Conservation (phyloP, 2,888 invertebrate species). For the Hyposoter didymator region DNA sequence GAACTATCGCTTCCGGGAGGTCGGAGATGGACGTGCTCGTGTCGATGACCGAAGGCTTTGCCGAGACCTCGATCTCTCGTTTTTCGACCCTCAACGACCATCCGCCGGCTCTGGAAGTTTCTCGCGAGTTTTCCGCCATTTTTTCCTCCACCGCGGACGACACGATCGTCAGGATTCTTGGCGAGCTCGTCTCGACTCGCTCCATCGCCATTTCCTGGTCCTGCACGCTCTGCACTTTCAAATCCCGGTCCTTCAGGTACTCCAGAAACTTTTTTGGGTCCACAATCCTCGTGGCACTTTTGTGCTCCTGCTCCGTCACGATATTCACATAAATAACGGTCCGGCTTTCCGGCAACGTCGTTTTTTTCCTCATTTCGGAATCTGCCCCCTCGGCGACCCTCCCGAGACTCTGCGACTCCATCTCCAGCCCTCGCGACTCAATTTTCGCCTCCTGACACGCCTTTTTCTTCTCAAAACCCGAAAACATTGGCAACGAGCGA, state of each 20-base stretch:
- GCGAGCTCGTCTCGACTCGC: conserved; percentile 25
- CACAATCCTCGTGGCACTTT: conserved; percentile 69
- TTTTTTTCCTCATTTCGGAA: neutral
- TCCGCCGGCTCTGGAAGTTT: neutral
- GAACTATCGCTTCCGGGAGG: conserved; percentile 60
- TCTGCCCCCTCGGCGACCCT: neutral
- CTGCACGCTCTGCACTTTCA: conserved; percentile 56
- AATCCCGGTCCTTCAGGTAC: conserved; percentile 70
- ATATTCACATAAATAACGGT: conserved; percentile 75
- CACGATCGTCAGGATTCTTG: conserved; percentile 72
- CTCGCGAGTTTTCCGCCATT: conserved; percentile 20
- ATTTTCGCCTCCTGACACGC: neutral
- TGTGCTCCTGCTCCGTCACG: conserved; percentile 71
- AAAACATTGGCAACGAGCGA: neutral
- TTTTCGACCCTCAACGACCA: conserved; percentile 70
- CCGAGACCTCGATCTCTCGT: conserved; percentile 76
- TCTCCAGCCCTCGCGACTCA: neutral
- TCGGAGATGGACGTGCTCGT: conserved; percentile 77
- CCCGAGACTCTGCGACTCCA: neutral
- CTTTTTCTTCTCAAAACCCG: neutral
- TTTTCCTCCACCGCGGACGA: conserved; percentile 69
- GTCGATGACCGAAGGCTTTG: conserved; percentile 76
- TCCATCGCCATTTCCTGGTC: conserved; percentile 38
- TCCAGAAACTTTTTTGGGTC: conserved; percentile 74
- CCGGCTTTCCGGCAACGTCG: conserved; percentile 60